Evolutionary conservation across 2,888 invertebrate species (phyloP), one percentile per base, ranked within the genome.

Genomic region (Shargacucullia verbasci): DNA sequence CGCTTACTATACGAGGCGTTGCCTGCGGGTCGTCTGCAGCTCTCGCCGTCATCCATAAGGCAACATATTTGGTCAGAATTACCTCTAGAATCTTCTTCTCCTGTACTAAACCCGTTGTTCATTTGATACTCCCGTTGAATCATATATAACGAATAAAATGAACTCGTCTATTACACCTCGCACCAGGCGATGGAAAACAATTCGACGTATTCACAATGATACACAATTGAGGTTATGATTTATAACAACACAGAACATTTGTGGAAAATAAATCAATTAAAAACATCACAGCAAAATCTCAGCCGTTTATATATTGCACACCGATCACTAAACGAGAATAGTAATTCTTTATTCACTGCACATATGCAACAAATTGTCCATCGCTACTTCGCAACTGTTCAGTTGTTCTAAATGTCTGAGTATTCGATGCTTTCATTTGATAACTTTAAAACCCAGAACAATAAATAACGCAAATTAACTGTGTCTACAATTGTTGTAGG

Each of bases 1-100:
- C 99, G 96, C 89, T 99, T 99, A 91, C 98, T 99, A 93, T 99
- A 99, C 41, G 98, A 98, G 75, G 99, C 99, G 95, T 98, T 98
- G 69, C 98, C 98, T 75, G 98, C 99, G 55, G 97, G 95, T 83
- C 98, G 96, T 70, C 96, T 95, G 91, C 99, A 99, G 73, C 98
- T 95, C 76, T 97, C 97, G 70, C 96, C 96, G 87, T 98, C 98
- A 89, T 98, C 98, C 81, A 98, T 96, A 78, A 99, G 95, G 94
- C 99, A 99, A 94, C 99, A 99, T 83, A 97, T 96, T 94, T 98
- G 98, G 86, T 98, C 97, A 59, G 97, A 96, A 82, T 97, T 97
- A 69, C 97, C 97, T 82, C 97, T 95, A 61, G 98, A 98, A 94
- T 98, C 98, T 92, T 98, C 98, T 92, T 98, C 98, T 78, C 97